Evolutionary conservation across 2,888 invertebrate genomes (phyloP), one percentile per base, ranked within the genome.

Genomic region (Drosophila cognata): DNA sequence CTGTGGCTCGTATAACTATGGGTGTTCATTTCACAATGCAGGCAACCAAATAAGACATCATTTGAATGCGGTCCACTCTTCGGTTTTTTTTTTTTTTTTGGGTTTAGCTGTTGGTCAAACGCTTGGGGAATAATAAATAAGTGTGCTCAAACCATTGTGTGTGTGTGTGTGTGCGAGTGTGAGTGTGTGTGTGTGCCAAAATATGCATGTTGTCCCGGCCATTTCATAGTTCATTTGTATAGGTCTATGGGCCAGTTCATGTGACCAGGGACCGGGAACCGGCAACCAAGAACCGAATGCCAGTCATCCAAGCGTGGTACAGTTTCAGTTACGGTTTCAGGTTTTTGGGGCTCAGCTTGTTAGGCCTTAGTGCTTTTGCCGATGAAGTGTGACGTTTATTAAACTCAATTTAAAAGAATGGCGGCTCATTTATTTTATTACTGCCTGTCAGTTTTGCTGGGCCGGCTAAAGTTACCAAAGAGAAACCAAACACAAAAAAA

Each of bases 101-200:
- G 88, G 85, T 72, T 88, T 89, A 89, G 90, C 79, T 75, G 60
- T 72, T 82, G 91, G 88, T 89, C 89, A 90, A 88, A 88, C 88
- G 91, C 83, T 91, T 82, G 77, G 88, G 91, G 91, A 91, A 88
- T 88, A 88, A 88, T 88, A 88, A 88, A 88, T 89, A 91, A 85
- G 85, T 84, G 74, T 84, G 80, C 81, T 69, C 53, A 46, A 46
- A n/a, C 57, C 69, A 56, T 55, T 59, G 55, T 70, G 29, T 79
- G 43, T 77, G 52, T 77, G 52, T 48, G 38, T 62, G 43, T 11
- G 41, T 55, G 53, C 51, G 36, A 65, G 43, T 64, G 50, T 43
- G 43, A 56, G 43, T 64, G 50, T 56, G 53, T 59, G 56, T 71
- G 61, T 62, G 65, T 46, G 46, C 68, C 74, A 80, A 76, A 85